A percentile compares a stretch with the other conserved stretches of the same genome.
These are phyloP conservation scores for Huso huso DNA, from an alignment of 2,797 vertebrate species.

Conservation along the genomic window DNA sequence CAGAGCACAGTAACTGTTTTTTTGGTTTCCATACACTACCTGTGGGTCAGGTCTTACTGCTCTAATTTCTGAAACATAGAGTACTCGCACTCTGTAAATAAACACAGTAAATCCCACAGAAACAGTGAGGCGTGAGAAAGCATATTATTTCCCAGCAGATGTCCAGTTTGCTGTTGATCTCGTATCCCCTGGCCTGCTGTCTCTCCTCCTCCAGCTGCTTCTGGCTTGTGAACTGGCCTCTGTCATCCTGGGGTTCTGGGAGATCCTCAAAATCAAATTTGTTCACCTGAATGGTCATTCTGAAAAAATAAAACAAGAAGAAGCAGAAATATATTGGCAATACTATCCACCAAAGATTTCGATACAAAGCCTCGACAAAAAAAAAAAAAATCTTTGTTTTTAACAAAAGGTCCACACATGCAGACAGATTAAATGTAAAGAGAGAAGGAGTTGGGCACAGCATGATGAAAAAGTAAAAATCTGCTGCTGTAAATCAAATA, in stretches of 20 bases:
- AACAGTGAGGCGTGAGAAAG: constrained; percentile 47
- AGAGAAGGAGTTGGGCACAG: too few species aligned
- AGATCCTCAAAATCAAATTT: constrained; percentile 89
- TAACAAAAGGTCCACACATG: constrained; percentile 4
- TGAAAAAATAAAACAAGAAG: constrained; percentile 40
- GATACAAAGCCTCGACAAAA: too few species aligned
- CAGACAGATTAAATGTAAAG: background rate
- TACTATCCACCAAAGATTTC: too few species aligned
- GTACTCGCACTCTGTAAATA: too few species aligned
- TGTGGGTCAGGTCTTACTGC: too few species aligned
- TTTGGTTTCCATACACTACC: too few species aligned
- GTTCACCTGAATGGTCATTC: constrained; percentile 95
- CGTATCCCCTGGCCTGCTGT: constrained; percentile 74
- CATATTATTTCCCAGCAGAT: constrained; percentile 95
- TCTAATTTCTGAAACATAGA: too few species aligned
- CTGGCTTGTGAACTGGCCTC: constrained; percentile 54
- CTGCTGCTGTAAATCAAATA: too few species aligned
- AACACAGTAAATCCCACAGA: too few species aligned
- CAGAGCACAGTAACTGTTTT: too few species aligned
- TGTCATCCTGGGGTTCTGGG: constrained; percentile 63
- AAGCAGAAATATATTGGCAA: background rate
- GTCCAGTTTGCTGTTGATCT: constrained; percentile 86
- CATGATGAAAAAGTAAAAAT: too few species aligned
- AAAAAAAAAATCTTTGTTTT: too few species aligned
- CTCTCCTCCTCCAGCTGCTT: constrained; percentile 83